Evolutionary conservation across 2,113 vertebrate species (phyloP), one percentile per base, ranked within the genome.

Genomic region (Strix uralensis): DNA sequence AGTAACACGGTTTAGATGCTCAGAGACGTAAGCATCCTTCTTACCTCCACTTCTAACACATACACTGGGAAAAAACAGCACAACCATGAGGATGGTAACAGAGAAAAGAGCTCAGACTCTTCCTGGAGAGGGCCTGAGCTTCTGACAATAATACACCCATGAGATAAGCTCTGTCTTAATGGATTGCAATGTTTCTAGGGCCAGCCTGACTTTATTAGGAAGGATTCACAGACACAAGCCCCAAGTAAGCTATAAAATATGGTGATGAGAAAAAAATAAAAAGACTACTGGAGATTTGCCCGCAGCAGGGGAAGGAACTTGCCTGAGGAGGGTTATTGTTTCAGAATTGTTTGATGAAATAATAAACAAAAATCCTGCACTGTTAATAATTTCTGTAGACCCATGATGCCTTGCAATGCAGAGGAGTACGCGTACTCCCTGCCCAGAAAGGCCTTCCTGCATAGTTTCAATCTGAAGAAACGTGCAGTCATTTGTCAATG

Each of bases 331-430:
- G 72, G 55, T 93, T 90, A 79, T 59, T 92, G 81, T 89, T 96
- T 89, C 81, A 77, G 86, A 91, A 84, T 7, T 40, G 34, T 89
- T 89, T 95, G 92, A 89, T 84, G 91, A 95, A 93, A 92, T 85
- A 94, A 95, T 72, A 96, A 95, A 96, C 83, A 88, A 89, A 89
- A 95, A 85, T 82, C 51, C n/a, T 80, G 73, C 58, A 46, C 49
- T 70, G 74, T 63, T 94, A 89, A 81, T 57, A 40, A 85, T 79
- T 91, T 81, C 94, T 94, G 91, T 69, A 67, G 73, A 55, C 29
- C 84, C 70, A n/a, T 9, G 47, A 69, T 72, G 81, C 92, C 71
- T 94, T 75, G 91, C 88, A 80, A 61, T 47, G 94, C 62, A 88
- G 92, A 91, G 94, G 83, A 94, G 97, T 83, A 72, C 2, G 3